phyloP scores from a whole-genome alignment of 2,888 invertebrate genomes.

The Scaptomyza polygonia region DNA sequence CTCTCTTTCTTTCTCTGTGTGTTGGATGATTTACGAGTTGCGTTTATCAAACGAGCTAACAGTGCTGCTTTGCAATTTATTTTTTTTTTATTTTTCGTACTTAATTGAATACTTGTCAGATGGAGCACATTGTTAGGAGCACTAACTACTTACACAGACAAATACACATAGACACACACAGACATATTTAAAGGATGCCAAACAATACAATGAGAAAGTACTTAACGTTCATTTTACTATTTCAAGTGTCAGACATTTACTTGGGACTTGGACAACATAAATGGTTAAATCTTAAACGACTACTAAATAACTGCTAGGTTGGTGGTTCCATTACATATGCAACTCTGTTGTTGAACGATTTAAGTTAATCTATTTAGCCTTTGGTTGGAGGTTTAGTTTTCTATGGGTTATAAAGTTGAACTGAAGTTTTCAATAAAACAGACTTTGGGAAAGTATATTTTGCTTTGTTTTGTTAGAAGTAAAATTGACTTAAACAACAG shows the following conservation, averaged over 20 bases:
- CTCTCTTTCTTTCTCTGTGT: constrained; percentile 24
- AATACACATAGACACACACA: background rate
- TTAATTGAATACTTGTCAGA: constrained; percentile 68
- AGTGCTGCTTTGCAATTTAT: constrained; percentile 46
- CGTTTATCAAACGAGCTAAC: constrained; percentile 62
- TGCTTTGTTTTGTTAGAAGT: too few species aligned
- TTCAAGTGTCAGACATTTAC: constrained; percentile 19
- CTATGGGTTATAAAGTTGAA: background rate
- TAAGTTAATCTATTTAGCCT: constrained; percentile 6
- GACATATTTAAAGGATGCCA: constrained; percentile 14
- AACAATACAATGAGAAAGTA: constrained; percentile 23
- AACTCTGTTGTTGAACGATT: constrained; percentile 10
- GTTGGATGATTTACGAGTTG: constrained; percentile 68
- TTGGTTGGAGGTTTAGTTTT: background rate
- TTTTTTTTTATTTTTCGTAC: constrained; percentile 15
- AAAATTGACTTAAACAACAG: too few species aligned
- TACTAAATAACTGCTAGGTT: background rate
- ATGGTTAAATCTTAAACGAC: constrained; percentile 13
- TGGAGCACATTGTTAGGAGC: constrained; percentile 37
- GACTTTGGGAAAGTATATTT: background rate
- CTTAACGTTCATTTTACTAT: constrained; percentile 15
- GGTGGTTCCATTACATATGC: constrained; percentile 25
- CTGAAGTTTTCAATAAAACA: background rate
- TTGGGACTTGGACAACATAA: constrained; percentile 36
- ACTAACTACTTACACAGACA: constrained; percentile 10